phyloP scores from a whole-genome alignment of 1,140 invertebrate genomes.

The Neodiprion pinetum region DNA sequence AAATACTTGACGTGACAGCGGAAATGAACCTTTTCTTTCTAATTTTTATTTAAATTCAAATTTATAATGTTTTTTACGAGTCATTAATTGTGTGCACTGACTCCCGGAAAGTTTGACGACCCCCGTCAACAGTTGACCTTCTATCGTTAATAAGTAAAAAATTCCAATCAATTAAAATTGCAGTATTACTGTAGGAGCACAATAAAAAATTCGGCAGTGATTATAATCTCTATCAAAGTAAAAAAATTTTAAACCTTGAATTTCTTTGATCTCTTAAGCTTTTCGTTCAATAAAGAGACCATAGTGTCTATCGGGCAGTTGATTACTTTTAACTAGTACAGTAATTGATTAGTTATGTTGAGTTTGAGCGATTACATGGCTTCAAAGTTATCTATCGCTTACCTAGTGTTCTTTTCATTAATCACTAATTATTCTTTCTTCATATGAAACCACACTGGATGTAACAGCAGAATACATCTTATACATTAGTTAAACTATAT shows the following conservation, averaged over 20 bases:
- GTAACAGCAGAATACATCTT: slow-evolving; percentile 8
- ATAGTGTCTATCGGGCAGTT: slow-evolving; percentile 26
- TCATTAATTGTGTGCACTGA: too few relatives aligned
- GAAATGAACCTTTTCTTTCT: too few relatives aligned
- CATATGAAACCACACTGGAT: slow-evolving; percentile 16
- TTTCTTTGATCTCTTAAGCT: neutral
- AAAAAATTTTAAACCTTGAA: neutral
- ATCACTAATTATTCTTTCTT: neutral
- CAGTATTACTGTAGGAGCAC: neutral
- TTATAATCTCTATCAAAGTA: neutral
- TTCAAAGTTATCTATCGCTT: slow-evolving; percentile 42
- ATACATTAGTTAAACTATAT: neutral
- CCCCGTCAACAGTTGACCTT: neutral
- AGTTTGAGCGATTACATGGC: slow-evolving; percentile 55
- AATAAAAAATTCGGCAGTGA: neutral
- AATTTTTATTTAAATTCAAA: too few relatives aligned
- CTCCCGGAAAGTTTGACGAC: too few relatives aligned
- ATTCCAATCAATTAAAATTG: neutral
- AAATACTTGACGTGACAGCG: neutral
- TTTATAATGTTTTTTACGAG: too few relatives aligned
- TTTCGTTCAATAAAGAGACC: slow-evolving; percentile 7
- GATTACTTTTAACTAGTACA: slow-evolving; percentile 30
- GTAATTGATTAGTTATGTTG: slow-evolving; percentile 46
- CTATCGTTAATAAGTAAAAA: neutral
- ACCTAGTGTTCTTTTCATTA: slow-evolving; percentile 4